Evolutionary conservation across 2,797 vertebrate species (phyloP), one percentile per base, ranked within the genome.

Genomic region (Danio aesculapii): DNA sequence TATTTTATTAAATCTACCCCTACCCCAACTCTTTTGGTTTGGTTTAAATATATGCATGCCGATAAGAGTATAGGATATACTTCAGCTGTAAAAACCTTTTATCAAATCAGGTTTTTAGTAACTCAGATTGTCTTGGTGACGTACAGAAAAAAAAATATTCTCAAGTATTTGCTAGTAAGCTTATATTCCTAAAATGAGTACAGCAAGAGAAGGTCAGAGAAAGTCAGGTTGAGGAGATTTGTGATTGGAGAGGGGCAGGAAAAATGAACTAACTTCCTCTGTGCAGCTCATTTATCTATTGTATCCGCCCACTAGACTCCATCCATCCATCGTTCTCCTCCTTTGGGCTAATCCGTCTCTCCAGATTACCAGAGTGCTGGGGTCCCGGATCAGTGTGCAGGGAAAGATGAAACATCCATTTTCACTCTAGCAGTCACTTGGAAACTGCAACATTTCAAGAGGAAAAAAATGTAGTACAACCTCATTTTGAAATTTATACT

Each of bases 311-410:
- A 53, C 46, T 55, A 73, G 39, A 68, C 75, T 82, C 50, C 59
- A 68, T 78, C 41, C 80, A 70, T 81, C 81, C 17, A 41, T 73
- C 47, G 12, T 41, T 72, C 53, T 72, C 39, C 69, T 61, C 66
- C 57, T 41, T 52, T n/a, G 8, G 12, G 57, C 50, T 58, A 57
- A 71, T 72, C 75, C 8, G 19, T 77, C 66, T 77, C 53, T 61
- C 19, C 12, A 57, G 74, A 46, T 71, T 79, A 62, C 66, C n/a
- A 8, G 30, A 71, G 46, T 5, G 12, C 57, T 14, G 50, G 19
- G 10, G 39, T 73, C 50, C 19, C 55, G 21, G 13, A 68, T 75
- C 70, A 75, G 53, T 68, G 70, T 16, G 44, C 41, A 52, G 21
- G 10, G 12, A 21, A n/a, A 44, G 41, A 53, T 0, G 1, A 9